Evolutionary conservation across 2,797 vertebrate genomes (phyloP), one percentile per base, ranked within the genome.

Genomic region (Labeo calbasu): DNA sequence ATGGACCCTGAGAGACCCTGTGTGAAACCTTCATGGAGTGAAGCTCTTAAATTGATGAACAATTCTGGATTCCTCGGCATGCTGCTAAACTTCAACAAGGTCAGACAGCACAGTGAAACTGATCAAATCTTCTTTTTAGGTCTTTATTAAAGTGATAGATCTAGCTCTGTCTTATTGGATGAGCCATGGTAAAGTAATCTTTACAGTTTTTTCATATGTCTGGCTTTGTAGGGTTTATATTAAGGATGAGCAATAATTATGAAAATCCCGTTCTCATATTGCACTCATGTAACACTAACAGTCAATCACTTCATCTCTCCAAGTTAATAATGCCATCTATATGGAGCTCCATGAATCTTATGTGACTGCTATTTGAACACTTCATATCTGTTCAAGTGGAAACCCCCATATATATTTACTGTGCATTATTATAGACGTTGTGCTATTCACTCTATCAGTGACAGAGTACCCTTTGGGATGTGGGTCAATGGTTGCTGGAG

Each of bases 21-120:
- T 87, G 88, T 93, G 0, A 94, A 93, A 59, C 96, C 96, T 0
- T 96, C 96, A 0, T 97, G 96, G 96, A 32, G 87, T 1, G 96
- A 97, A 80, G 96, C 96, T 83, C 91, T 95, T 89, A 97, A 97
- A 88, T 91, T 97, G 84, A 96, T 96, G 96, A 96, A 96, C 92
- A 95, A 96, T 92, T 91, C 96, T 0, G 86, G 86, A 51, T 96
- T 96, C 90, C 95, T 97, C 86, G 92, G 90, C 90, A 95, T 92
- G 90, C 88, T 97, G 87, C 94, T 96, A 72, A 93, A 93, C 91
- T 97, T 96, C 88, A 94, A 93, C 88, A 97, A 96, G 94, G 96
- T 96, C 25, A 70, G 82, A 59, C 23, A 40, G 19, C 55, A 68
- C 25, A 19, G 17, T 46, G 2, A n/a, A 17, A 17, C 43, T 36